Base-by-base conservation (phyloP, 2,113 vertebrate genomes). In the Felis chaus region DNA sequence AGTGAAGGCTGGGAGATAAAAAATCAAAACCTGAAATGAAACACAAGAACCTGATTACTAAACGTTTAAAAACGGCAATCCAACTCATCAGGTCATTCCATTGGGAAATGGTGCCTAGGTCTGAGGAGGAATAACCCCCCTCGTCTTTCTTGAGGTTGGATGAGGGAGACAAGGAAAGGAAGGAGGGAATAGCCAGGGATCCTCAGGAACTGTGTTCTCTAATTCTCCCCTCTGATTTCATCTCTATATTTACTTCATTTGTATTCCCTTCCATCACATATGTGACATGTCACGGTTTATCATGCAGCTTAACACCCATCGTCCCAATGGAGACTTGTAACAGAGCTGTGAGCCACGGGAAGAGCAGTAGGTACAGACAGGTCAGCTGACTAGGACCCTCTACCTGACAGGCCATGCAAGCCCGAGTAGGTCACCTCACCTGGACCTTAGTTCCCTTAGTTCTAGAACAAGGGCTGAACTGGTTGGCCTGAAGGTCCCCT, bases 41-140 rank as follows among this genome's bases (percentile, higher is more conserved):
- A 97, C 65, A 84, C 65, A 79, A 63, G 93, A 41, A 45, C 74
- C 31, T 36, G 41, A 61, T 95, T 96, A 95, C 87, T 7, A 12
- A 94, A 92, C 74, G 41, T 83, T 97, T 97, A 92, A 92, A 97
- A 97, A 94, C 41, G 53, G 95, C 93, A 66, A 27, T 19, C 74
- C 41, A 82, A 41, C 79, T 92, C 94, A 93, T 4, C 2, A 4
- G 21, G 61, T 57, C 45, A 16, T 41, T 91, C 53, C 85, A 41
- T 0, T 27, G 91, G 66, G 78, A 76, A 87, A 29, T 9, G 45
- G 71, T 3, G n/a, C 76, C 63, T 16, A 18, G 7, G 55, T 39
- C 36, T 11, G 31, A 89, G 73, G 48, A 86, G 27, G 57, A 94
- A 23, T 33, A 55, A 55, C 3, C 41, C 31, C 31, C 55, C 55